phyloP scores from a whole-genome alignment of 2,888 invertebrate species.

The Cryptocheilus praepositus region DNA sequence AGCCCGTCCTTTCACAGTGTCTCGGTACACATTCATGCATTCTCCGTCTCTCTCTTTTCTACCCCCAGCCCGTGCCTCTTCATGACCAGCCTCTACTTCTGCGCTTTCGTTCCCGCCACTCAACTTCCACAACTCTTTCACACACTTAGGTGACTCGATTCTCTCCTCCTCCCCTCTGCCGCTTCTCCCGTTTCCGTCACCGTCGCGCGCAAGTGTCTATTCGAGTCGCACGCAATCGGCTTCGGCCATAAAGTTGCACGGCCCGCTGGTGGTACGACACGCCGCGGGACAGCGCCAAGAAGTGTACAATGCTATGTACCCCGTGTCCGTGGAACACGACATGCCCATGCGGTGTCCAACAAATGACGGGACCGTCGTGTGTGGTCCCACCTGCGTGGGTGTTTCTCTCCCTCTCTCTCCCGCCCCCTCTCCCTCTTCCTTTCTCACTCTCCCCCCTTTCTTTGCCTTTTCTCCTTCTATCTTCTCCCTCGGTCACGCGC shows the following conservation, averaged over 20 bases:
- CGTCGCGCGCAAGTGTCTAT: conserved; percentile 37
- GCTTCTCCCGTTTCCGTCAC: too few species aligned
- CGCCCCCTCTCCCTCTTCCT: conserved; percentile 10
- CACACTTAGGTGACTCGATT: too few species aligned
- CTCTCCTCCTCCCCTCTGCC: background rate
- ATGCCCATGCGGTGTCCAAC: conserved; percentile 70
- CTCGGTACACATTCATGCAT: conserved; percentile 34
- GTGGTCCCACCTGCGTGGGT: conserved; percentile 73
- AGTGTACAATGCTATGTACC: conserved; percentile 67
- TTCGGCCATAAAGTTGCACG: conserved; percentile 64
- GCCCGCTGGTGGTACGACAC: conserved; percentile 61
- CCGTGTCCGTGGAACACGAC: conserved; percentile 63
- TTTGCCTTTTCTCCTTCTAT: conserved; percentile 5
- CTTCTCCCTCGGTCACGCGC: conserved; percentile 16
- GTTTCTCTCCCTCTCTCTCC: conserved; percentile 51
- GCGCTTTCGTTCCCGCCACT: too few species aligned
- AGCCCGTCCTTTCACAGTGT: conserved; percentile 25
- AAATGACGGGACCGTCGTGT: conserved; percentile 73
- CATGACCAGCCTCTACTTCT: background rate
- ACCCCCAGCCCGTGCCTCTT: background rate
- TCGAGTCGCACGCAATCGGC: conserved; percentile 64
- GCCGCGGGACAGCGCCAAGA: conserved; percentile 66
- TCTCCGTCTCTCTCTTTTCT: conserved; percentile 24
- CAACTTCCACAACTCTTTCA: too few species aligned
- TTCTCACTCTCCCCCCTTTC: too few species aligned